phyloP scores from a whole-genome alignment of 2,113 vertebrate genomes.

The Mormoops blainvillei region DNA sequence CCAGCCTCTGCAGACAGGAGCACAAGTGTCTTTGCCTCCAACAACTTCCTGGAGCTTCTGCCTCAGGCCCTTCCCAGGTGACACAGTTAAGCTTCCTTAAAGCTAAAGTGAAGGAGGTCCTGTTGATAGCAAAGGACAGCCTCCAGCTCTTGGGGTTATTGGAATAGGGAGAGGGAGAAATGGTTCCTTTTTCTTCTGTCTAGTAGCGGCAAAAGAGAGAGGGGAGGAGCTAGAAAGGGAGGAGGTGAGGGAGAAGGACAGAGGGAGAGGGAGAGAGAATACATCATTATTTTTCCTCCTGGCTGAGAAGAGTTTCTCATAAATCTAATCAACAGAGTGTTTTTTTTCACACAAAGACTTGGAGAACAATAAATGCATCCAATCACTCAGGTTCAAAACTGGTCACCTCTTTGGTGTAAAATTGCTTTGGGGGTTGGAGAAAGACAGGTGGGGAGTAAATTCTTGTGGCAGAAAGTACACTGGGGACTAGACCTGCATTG shows the following conservation, averaged over 20 bases:
- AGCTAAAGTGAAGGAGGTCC: background rate
- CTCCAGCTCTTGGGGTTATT: background rate
- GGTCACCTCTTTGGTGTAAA: constrained; percentile 11
- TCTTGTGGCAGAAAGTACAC: background rate
- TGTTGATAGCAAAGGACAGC: background rate
- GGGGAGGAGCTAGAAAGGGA: too few species aligned
- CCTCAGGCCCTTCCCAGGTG: background rate
- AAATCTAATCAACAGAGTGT: constrained; percentile 1
- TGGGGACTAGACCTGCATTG: background rate
- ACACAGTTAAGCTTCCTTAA: background rate
- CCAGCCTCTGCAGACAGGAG: background rate
- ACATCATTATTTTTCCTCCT: background rate
- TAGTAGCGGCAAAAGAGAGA: background rate
- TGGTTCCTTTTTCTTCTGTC: background rate
- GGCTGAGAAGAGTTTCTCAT: constrained; percentile 16
- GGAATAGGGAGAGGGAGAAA: background rate
- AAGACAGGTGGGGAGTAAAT: background rate
- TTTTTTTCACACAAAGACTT: background rate
- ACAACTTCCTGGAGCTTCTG: background rate
- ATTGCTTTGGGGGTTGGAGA: background rate
- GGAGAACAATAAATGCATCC: background rate
- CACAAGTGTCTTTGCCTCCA: background rate
- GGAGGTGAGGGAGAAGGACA: background rate
- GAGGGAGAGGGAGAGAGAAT: background rate
- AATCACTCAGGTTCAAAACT: background rate